phyloP scores from a whole-genome alignment of 2,888 invertebrate species.

The Macrophya alboannulata region DNA sequence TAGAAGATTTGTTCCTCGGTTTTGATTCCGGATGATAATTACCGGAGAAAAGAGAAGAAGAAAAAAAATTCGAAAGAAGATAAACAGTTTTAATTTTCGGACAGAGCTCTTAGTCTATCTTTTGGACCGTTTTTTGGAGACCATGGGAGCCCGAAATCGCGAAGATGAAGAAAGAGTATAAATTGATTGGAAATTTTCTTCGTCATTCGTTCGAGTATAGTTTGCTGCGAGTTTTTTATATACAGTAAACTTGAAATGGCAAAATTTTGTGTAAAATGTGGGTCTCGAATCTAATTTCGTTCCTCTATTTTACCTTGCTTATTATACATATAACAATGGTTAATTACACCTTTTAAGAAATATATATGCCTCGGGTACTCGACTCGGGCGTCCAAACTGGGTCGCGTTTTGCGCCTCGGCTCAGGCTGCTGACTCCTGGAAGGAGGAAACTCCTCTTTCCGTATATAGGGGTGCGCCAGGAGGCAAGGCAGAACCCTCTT shows the following conservation, averaged over 20 bases:
- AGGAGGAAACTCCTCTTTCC: not conserved
- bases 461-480: not conserved
- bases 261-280: not conserved
- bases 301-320: not conserved
- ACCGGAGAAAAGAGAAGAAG: not conserved
- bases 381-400: not conserved
- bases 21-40: not conserved
- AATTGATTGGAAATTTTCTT: too few relatives aligned
- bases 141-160: too few relatives aligned
- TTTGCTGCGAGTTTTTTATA: too few relatives aligned
- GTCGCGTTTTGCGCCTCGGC: constrained; percentile 20
- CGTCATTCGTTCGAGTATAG: too few relatives aligned
- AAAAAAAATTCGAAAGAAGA: not conserved
- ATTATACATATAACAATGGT: constrained; percentile 21
- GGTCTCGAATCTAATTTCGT: not conserved
- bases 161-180: too few relatives aligned
- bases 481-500: not conserved
- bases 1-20: not conserved
- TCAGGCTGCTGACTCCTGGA: constrained; percentile 14
- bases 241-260: not conserved
- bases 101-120: too few relatives aligned
- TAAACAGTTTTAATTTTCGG: not conserved
- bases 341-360: constrained; percentile 35
- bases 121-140: too few relatives aligned
- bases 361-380: not conserved